Evolutionary conservation across 2,888 invertebrate species (phyloP).

Genomic region (Ganaspis brasiliensis): DNA sequence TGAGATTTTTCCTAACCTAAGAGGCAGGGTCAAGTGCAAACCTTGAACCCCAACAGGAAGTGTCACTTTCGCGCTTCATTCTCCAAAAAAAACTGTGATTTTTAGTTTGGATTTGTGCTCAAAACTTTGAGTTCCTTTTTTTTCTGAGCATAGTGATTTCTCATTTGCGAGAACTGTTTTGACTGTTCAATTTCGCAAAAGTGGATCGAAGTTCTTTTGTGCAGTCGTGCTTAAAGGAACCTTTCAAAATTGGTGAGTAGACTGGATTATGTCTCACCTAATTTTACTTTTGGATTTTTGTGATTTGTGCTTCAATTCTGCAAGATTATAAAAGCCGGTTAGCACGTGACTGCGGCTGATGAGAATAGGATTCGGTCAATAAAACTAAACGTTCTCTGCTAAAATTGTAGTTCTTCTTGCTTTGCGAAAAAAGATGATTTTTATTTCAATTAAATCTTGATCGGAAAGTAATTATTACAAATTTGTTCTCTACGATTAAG

Average conservation of each 20-base stretch:
- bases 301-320: background rate
- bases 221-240: slow-evolving; percentile 68
- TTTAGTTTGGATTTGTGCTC: slow-evolving; percentile 4
- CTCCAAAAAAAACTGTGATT: slow-evolving; percentile 15
- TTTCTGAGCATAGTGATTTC: slow-evolving; percentile 23
- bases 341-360: slow-evolving; percentile 7
- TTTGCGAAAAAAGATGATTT: too few species aligned
- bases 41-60: slow-evolving; percentile 19
- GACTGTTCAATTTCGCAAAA: slow-evolving; percentile 60
- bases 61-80: slow-evolving; percentile 4
- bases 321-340: background rate
- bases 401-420: too few species aligned
- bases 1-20: slow-evolving; percentile 8
- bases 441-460: too few species aligned
- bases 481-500: too few species aligned
- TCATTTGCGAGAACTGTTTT: slow-evolving; percentile 9
- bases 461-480: too few species aligned
- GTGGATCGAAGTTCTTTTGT: slow-evolving; percentile 74
- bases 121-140: slow-evolving; percentile 3
- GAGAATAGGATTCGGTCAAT: too few species aligned
- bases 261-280: background rate
- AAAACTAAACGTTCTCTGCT: too few species aligned
- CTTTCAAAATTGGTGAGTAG: slow-evolving; percentile 79
- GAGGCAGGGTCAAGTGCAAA: slow-evolving; percentile 1
- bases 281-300: background rate